A percentile compares a stretch with the other conserved stretches of the same genome.
These are phyloP conservation scores for Benthochromis sp. DNA, from an alignment of 2,113 vertebrate species.

Conservation along the genomic window DNA sequence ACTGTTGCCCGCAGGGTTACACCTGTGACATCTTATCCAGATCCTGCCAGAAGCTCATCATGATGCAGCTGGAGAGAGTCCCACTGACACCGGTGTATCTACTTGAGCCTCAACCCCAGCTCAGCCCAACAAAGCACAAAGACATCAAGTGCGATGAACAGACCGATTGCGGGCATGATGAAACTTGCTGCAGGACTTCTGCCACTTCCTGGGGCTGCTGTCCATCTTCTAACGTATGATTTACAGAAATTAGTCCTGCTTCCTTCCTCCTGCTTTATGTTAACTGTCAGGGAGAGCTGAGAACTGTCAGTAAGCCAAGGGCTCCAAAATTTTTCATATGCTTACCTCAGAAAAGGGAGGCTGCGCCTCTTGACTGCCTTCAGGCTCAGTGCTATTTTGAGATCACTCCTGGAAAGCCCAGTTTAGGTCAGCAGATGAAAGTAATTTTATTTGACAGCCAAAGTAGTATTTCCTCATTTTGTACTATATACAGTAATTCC, in stretches of 20 bases:
- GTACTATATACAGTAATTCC: neutral
- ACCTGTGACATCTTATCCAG: conserved; percentile 37
- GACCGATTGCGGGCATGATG: conserved; percentile 11
- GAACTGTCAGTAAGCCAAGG: neutral
- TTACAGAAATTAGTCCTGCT: neutral
- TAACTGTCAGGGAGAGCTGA: neutral
- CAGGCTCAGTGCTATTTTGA: neutral
- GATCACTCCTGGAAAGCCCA: neutral
- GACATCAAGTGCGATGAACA: conserved; percentile 30
- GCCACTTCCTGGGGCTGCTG: conserved; percentile 65
- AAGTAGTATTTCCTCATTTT: neutral
- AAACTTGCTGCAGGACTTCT: conserved; percentile 66
- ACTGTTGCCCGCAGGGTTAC: conserved; percentile 76
- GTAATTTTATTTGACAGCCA: neutral
- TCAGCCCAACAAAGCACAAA: neutral
- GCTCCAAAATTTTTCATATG: accelerated
- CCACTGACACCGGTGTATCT: conserved; percentile 22
- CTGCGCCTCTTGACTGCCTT: accelerated
- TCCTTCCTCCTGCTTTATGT: neutral
- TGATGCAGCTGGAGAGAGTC: conserved; percentile 31
- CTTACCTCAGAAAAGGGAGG: neutral
- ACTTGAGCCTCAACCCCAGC: neutral
- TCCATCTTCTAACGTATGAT: conserved; percentile 46
- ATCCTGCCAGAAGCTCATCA: conserved; percentile 40
- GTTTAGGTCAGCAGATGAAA: neutral